phyloP scores from a whole-genome alignment of 2,113 vertebrate genomes.

The Cinclus cinclus region DNA sequence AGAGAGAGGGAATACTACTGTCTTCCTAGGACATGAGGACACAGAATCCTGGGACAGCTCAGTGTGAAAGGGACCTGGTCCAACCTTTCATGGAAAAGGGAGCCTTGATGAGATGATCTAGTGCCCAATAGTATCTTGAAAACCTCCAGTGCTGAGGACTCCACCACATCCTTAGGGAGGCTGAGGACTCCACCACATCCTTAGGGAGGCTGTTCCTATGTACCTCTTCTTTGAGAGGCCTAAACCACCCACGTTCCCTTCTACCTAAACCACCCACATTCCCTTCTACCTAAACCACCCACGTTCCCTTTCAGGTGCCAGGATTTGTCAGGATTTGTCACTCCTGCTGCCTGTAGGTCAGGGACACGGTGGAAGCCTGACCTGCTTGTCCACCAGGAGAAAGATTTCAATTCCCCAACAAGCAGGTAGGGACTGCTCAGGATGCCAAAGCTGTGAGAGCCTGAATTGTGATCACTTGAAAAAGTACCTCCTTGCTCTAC shows the following conservation, averaged over 20 bases:
- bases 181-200: not conserved
- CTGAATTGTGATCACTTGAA: not conserved
- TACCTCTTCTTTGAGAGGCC: not conserved
- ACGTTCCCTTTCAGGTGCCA: not conserved
- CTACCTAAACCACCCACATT: not conserved
- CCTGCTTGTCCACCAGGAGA: not conserved
- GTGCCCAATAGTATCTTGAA: not conserved
- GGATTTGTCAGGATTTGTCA: not conserved
- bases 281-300: not conserved
- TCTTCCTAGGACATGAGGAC: not conserved
- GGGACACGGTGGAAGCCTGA: not conserved
- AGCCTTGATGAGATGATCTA: not conserved
- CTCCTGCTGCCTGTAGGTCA: not conserved
- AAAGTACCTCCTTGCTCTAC: not conserved
- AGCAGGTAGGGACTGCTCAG: not conserved
- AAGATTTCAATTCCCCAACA: not conserved
- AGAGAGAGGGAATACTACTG: not conserved
- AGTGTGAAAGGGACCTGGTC: not conserved
- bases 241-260: not conserved
- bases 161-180: not conserved
- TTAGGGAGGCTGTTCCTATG: not conserved
- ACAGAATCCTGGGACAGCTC: not conserved
- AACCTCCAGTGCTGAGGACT: not conserved
- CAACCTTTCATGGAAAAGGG: not conserved
- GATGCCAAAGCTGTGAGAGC: not conserved